A percentile compares a stretch with the other conserved stretches of the same genome.
Conservation (phyloP, 2,888 invertebrate genomes). For the Drosophila demipolita region DNA sequence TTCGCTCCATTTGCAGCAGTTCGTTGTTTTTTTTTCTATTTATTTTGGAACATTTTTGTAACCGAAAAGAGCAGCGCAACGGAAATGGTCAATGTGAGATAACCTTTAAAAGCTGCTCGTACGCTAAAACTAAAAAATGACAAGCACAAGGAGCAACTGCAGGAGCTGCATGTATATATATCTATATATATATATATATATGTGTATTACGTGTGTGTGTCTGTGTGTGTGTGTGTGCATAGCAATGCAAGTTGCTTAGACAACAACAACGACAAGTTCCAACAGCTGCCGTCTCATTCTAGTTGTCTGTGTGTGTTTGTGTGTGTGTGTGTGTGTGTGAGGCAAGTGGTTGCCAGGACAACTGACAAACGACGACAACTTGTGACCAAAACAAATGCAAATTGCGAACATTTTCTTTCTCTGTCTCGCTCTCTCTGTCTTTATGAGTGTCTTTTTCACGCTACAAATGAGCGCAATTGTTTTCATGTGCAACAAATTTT, state of each 20-base stretch:
- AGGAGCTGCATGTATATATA: conserved; percentile 7
- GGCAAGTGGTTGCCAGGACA: conserved; percentile 60
- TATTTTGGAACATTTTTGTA: conserved; percentile 25
- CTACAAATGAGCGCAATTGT: conserved; percentile 75
- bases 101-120: conserved; percentile 74
- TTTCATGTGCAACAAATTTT: conserved; percentile 70
- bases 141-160: conserved; percentile 46
- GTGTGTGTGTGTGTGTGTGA: conserved; percentile 1
- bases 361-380: conserved; percentile 74
- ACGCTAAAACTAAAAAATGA: conserved; percentile 76
- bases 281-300: conserved; percentile 33
- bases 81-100: conserved; percentile 61
- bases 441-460: conserved; percentile 17
- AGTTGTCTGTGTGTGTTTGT: not conserved
- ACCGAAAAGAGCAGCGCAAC: conserved; percentile 37
- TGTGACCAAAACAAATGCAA: conserved; percentile 74
- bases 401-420: conserved; percentile 22
- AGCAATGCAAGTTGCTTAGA: conserved; percentile 66
- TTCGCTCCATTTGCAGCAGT: conserved; percentile 27
- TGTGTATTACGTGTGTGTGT: not conserved
- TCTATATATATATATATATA: not conserved
- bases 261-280: conserved; percentile 33
- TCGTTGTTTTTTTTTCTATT: conserved; percentile 23
- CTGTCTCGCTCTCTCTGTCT: conserved; percentile 1
- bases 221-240: conserved; percentile 35